Evolutionary conservation across 2,113 vertebrate genomes (phyloP).

Genomic region (Chunga burmeisteri): DNA sequence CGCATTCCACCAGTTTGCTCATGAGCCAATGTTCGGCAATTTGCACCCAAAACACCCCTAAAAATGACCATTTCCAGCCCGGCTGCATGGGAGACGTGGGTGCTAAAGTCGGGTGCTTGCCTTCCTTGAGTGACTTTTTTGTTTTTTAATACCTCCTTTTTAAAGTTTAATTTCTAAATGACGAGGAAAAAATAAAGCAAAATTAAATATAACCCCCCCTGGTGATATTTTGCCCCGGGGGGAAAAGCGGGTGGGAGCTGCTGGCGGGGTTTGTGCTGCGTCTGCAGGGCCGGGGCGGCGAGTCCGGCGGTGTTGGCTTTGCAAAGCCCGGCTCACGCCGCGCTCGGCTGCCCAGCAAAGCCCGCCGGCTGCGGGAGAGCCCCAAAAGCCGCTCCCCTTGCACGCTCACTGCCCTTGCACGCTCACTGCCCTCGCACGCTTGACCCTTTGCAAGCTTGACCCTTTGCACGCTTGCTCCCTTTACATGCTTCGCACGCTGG

Average conservation of each 20-base stretch:
- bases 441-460: background rate
- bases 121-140: background rate
- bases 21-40: background rate
- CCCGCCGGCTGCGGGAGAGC: background rate
- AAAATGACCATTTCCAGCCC: background rate
- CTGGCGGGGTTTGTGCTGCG: background rate
- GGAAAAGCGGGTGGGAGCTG: background rate
- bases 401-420: background rate
- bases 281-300: background rate
- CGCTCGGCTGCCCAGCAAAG: background rate
- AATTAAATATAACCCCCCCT: no score
- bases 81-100: background rate
- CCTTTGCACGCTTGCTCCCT: rapidly evolving
- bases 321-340: background rate
- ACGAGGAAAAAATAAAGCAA: no score
- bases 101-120: rapidly evolving
- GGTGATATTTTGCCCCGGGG: background rate
- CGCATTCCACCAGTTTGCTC: rapidly evolving
- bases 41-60: background rate
- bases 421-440: rapidly evolving
- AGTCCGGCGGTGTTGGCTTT: background rate
- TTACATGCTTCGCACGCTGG: rapidly evolving
- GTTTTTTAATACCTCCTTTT: no score
- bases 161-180: no score
- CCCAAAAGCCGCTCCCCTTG: no score